These are phyloP conservation scores for Linyphia triangularis DNA, from an alignment of 2,888 invertebrate genomes.

Conservation along the genomic window DNA sequence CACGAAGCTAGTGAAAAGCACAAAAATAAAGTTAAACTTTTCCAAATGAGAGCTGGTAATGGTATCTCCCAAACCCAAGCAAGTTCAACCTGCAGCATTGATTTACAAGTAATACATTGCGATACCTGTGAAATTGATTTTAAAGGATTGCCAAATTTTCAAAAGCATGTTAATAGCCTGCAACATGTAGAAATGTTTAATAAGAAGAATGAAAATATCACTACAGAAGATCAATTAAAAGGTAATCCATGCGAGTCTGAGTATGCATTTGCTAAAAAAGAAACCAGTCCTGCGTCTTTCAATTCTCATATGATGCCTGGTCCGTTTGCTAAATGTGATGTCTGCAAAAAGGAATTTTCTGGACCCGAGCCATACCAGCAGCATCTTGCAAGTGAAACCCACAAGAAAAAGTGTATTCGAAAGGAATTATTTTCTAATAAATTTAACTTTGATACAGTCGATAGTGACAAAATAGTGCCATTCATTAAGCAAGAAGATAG, in stretches of 20 bases:
- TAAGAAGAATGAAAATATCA: neutral
- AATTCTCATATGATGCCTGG: neutral
- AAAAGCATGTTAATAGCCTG: slow-evolving; percentile 26
- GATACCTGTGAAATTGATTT: neutral
- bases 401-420: neutral
- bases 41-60: neutral
- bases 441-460: neutral
- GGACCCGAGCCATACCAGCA: slow-evolving; percentile 4
- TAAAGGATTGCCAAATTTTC: neutral
- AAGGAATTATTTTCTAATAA: neutral
- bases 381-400: neutral
- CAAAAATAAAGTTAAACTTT: slow-evolving; percentile 1
- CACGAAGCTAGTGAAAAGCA: slow-evolving; percentile 32
- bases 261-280: neutral
- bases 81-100: no score
- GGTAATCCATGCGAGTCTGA: neutral
- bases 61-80: neutral
- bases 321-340: neutral
- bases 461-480: neutral
- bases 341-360: neutral
- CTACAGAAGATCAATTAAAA: neutral
- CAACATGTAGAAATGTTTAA: slow-evolving; percentile 9
- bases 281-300: neutral
- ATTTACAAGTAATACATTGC: neutral
- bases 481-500: neutral